These are phyloP conservation scores for Chionodraco myersi DNA, from an alignment of 2,113 vertebrate species.

Conservation along the genomic window DNA sequence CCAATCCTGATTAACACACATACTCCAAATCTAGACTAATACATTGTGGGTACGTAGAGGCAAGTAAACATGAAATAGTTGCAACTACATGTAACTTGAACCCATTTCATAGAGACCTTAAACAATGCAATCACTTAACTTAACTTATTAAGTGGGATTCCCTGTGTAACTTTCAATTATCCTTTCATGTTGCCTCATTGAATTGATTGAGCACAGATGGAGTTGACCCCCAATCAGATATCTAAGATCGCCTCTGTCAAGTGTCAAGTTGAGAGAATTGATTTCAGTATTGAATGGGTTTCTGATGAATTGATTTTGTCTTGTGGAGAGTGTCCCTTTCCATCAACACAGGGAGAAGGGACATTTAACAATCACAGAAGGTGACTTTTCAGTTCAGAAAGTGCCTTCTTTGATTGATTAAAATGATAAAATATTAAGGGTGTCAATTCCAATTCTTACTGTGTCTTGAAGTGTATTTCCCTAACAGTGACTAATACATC, in stretches of 20 bases:
- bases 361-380: conserved; percentile 7
- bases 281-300: conserved; percentile 56
- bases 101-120: neutral
- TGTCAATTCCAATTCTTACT: no score
- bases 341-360: conserved; percentile 19
- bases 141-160: neutral
- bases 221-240: conserved; percentile 61
- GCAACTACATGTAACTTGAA: conserved; percentile 9
- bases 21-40: neutral
- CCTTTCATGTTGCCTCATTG: conserved; percentile 37
- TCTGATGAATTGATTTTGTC: conserved; percentile 61
- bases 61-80: neutral
- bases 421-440: no score
- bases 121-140: conserved; percentile 36
- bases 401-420: no score
- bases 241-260: conserved; percentile 53
- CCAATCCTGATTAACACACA: conserved; percentile 4
- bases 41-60: no score
- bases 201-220: conserved; percentile 59
- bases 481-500: no score
- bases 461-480: no score
- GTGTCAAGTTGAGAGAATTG: conserved; percentile 65
- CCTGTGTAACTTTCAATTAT: conserved; percentile 27
- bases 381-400: neutral
- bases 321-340: conserved; percentile 15